A percentile compares a stretch with the other conserved stretches of the same genome.
Evolutionary conservation across 2,797 vertebrate species (phyloP).

Genomic region (Octomys mimax): DNA sequence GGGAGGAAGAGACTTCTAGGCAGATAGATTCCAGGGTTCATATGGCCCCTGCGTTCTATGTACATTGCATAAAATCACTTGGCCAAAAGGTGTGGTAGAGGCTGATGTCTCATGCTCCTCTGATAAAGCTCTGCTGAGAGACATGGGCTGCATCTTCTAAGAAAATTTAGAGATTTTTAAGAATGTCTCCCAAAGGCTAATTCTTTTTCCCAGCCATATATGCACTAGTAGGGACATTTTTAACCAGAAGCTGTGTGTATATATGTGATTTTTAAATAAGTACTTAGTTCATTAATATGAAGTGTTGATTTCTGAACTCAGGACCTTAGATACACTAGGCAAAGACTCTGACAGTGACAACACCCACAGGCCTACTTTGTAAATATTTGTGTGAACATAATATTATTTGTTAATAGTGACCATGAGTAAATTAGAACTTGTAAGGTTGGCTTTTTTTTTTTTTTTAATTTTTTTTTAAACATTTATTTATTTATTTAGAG

Average conservation of each 20-base stretch:
- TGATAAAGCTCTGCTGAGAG: background rate
- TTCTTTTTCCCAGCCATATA: background rate
- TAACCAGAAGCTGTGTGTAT: background rate
- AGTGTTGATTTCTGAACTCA: background rate
- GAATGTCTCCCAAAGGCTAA: background rate
- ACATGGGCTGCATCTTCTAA: background rate
- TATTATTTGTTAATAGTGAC: background rate
- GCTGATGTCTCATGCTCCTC: background rate
- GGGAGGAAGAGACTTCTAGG: background rate
- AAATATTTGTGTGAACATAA: background rate
- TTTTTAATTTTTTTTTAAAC: no score
- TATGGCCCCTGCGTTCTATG: fast-evolving
- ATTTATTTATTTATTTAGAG: no score
- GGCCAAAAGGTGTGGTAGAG: no score
- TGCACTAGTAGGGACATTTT: background rate
- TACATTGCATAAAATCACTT: background rate
- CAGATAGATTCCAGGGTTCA: background rate
- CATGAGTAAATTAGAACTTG: background rate
- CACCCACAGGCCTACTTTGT: background rate
- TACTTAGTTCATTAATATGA: background rate
- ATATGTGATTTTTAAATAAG: background rate
- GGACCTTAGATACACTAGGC: no score
- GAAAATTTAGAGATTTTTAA: background rate
- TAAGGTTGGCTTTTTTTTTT: background rate
- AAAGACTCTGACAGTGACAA: background rate